Evolutionary conservation across 2,113 vertebrate genomes (phyloP).

Genomic region (Polypterus bichir): DNA sequence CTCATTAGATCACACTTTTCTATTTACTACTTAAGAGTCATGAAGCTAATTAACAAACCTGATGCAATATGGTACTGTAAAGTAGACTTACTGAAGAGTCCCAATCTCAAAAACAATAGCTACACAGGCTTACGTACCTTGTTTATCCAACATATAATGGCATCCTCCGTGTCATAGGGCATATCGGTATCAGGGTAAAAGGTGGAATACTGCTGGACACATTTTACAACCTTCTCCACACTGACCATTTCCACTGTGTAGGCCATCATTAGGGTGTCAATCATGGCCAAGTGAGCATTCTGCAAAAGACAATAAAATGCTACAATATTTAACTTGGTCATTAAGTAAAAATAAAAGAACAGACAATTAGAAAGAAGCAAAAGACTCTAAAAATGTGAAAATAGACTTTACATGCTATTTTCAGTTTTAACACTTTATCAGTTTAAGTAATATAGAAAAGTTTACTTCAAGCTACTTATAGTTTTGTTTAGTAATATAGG

Average conservation of each 20-base stretch:
- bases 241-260: conserved; percentile 84
- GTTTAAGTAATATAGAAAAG: too few species aligned
- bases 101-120: too few species aligned
- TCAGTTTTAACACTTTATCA: too few species aligned
- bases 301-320: conserved; percentile 29
- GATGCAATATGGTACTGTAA: not conserved
- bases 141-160: conserved; percentile 88
- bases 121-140: conserved; percentile 53
- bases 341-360: too few species aligned
- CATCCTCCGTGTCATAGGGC: conserved; percentile 86
- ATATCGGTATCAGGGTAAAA: conserved; percentile 65
- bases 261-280: conserved; percentile 92
- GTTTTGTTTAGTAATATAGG: too few species aligned
- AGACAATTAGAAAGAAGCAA: too few species aligned
- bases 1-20: not conserved
- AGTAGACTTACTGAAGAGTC: not conserved
- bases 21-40: not conserved
- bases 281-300: conserved; percentile 90
- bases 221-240: conserved; percentile 73
- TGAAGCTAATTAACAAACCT: not conserved
- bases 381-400: too few species aligned
- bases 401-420: too few species aligned
- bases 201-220: conserved; percentile 68
- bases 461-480: too few species aligned
- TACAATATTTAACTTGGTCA: not conserved